These are phyloP conservation scores for Saccopteryx bilineata DNA, from an alignment of 2,113 vertebrate species.

Conservation along the genomic window DNA sequence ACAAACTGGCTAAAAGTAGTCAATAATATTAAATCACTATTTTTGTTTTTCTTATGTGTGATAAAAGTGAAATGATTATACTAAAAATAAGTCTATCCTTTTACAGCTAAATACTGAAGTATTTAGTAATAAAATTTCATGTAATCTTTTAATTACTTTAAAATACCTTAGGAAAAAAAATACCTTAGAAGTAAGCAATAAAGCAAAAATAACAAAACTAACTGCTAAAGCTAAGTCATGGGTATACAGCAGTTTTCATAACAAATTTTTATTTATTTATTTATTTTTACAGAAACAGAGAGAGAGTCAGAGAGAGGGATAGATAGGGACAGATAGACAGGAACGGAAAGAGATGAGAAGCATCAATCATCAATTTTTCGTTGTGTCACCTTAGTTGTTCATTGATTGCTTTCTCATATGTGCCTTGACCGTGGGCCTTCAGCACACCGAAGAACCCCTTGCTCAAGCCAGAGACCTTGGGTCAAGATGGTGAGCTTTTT, in stretches of 20 bases:
- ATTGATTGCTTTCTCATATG: no score
- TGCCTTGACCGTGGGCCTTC: no score
- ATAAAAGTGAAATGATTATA: neutral
- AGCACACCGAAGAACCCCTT: no score
- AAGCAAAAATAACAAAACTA: neutral
- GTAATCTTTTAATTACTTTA: conserved; percentile 8
- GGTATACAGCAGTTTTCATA: neutral
- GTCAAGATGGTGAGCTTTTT: no score
- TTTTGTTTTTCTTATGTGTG: neutral
- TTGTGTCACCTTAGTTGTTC: no score
- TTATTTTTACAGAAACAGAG: no score
- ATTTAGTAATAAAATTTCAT: neutral
- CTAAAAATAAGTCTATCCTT: neutral
- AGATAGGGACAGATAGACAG: no score
- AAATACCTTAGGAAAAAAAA: conserved; percentile 3
- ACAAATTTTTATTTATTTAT: no score
- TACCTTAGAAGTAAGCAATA: neutral
- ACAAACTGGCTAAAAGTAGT: neutral
- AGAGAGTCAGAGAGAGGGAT: no score
- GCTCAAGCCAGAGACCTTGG: no score
- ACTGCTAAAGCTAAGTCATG: neutral
- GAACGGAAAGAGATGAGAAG: no score
- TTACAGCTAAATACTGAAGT: neutral
- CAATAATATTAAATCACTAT: neutral
- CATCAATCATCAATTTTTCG: no score